phyloP scores from a whole-genome alignment of 2,113 vertebrate genomes.

The Otus sunia region DNA sequence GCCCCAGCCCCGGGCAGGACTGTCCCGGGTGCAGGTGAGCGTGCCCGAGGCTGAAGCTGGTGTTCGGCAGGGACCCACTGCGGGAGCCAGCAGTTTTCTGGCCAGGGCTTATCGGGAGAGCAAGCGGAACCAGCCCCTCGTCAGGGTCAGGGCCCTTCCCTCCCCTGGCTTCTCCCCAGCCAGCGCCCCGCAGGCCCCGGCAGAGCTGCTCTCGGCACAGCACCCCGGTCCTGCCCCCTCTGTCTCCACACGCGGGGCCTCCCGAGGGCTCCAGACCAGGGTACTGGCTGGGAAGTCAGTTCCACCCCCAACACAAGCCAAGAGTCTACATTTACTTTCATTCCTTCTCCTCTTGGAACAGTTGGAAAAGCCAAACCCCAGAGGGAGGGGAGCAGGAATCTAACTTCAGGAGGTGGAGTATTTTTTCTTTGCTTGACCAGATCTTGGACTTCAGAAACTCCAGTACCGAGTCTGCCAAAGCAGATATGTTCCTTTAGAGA shows the following conservation, averaged over 20 bases:
- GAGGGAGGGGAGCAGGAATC: not conserved
- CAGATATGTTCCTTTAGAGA: not conserved
- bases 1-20: rapidly evolving
- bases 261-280: not conserved
- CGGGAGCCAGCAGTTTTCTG: not conserved
- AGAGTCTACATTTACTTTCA: not conserved
- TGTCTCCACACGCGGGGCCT: not conserved
- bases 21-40: not conserved
- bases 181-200: not conserved
- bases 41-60: not conserved
- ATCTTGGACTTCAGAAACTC: not conserved
- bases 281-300: not conserved
- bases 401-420: not conserved
- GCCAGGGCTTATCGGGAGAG: not conserved
- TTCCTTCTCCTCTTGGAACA: not conserved
- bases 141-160: rapidly evolving
- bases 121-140: not conserved
- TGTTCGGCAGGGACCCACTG: not conserved
- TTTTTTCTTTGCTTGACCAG: not conserved
- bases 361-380: not conserved
- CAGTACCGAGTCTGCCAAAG: not conserved
- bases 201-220: not conserved
- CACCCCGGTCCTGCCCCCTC: not conserved
- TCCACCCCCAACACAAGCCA: not conserved
- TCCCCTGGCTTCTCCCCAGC: not conserved